Percentiles rank a stretch among this genome's conserved stretches.
phyloP scores from a whole-genome alignment of 2,888 invertebrate genomes.

The Perithous albicinctus region DNA sequence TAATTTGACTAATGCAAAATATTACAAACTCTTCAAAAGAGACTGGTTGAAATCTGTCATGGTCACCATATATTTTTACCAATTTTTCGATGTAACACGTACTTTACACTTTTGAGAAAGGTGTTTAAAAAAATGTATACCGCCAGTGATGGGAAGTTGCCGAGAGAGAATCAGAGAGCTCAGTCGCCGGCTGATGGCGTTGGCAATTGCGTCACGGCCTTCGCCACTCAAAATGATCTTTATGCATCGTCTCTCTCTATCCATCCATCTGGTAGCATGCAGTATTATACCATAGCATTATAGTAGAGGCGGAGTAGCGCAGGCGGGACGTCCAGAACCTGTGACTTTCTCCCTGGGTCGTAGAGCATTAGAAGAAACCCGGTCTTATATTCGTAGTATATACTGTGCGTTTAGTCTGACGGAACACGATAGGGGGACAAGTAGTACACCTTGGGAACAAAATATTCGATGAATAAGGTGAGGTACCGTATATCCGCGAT shows the following conservation, averaged over 20 bases:
- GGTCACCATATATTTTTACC: neutral
- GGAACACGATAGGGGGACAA: slow-evolving; percentile 21
- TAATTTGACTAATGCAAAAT: too few relatives aligned
- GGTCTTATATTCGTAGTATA: neutral
- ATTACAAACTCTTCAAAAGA: too few relatives aligned
- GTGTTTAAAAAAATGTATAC: neutral
- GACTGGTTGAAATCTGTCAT: neutral
- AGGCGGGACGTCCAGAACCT: slow-evolving; percentile 25
- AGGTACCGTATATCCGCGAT: neutral
- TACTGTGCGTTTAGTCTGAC: slow-evolving; percentile 5
- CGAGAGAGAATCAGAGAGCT: slow-evolving; percentile 15
- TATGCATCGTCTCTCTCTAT: slow-evolving; percentile 30
- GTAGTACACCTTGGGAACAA: slow-evolving; percentile 40
- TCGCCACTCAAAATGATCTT: slow-evolving; percentile 24
- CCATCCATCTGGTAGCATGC: slow-evolving; percentile 13
- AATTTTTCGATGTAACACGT: neutral
- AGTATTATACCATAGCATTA: slow-evolving; percentile 23
- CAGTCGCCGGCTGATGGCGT: slow-evolving; percentile 29
- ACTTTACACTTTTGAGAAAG: neutral
- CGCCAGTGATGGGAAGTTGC: neutral
- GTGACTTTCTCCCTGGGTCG: slow-evolving; percentile 47
- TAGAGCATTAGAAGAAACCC: slow-evolving; percentile 23
- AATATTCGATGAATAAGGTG: slow-evolving; percentile 48
- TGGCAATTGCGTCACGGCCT: slow-evolving; percentile 48
- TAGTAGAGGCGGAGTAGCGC: slow-evolving; percentile 13